These are phyloP conservation scores for Drosophila stalkeri DNA, from an alignment of 2,888 invertebrate species.

Conservation along the genomic window DNA sequence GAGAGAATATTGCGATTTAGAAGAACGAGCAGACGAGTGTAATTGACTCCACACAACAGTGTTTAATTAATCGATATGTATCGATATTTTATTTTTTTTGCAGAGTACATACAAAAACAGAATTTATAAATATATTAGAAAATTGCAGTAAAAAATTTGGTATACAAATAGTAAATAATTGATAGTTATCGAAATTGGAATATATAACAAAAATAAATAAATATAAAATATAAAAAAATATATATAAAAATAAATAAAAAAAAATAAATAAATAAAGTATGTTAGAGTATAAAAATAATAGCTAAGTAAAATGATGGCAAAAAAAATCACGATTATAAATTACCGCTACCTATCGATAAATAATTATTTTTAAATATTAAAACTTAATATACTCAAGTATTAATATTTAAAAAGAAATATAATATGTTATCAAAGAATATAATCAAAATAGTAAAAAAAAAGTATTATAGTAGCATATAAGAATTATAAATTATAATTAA, in stretches of 20 bases:
- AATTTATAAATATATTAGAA: not conserved
- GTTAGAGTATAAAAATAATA: too few relatives aligned
- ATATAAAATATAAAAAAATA: not conserved
- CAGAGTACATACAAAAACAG: not conserved
- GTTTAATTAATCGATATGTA: constrained; percentile 2
- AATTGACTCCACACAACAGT: not conserved
- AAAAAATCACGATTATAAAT: too few relatives aligned
- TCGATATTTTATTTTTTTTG: not conserved
- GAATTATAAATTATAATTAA: too few relatives aligned
- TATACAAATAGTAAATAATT: not conserved
- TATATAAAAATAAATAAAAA: too few relatives aligned
- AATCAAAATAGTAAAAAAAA: not conserved
- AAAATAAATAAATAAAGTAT: not conserved
- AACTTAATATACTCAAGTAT: not conserved
- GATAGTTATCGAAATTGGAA: not conserved
- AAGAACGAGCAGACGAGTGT: too few relatives aligned
- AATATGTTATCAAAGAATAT: too few relatives aligned
- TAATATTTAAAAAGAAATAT: too few relatives aligned
- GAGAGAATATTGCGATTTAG: too few relatives aligned
- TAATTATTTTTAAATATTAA: too few relatives aligned
- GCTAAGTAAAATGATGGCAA: too few relatives aligned
- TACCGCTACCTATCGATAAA: not conserved
- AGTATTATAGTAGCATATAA: not conserved
- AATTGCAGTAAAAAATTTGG: not conserved
- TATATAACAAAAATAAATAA: not conserved